phyloP scores from a whole-genome alignment of 1,140 invertebrate genomes.

The Asbolus verrucosus region DNA sequence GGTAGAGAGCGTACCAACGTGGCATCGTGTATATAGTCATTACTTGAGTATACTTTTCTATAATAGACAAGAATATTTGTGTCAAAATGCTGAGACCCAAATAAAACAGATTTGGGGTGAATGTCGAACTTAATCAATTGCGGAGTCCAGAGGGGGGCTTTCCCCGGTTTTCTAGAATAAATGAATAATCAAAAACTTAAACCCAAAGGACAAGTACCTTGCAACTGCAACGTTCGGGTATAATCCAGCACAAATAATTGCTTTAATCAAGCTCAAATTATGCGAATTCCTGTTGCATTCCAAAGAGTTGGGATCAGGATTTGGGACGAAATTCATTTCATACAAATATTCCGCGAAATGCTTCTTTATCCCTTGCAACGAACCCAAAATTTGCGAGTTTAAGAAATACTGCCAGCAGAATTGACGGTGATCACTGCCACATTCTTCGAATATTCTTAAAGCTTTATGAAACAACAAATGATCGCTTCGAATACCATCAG shows the following conservation, averaged over 20 bases:
- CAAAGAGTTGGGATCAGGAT: constrained; percentile 67
- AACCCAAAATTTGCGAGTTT: constrained; percentile 75
- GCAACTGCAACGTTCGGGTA: constrained; percentile 88
- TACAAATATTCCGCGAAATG: constrained; percentile 82
- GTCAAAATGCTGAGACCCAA: constrained; percentile 67
- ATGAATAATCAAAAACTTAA: constrained; percentile 39
- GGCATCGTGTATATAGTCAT: constrained; percentile 77
- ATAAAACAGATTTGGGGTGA: constrained; percentile 81
- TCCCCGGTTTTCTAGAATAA: background rate
- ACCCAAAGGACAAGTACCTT: no score
- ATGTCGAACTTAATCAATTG: constrained; percentile 62
- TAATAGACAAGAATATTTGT: constrained; percentile 79
- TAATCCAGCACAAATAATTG: constrained; percentile 86
- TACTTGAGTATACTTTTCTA: constrained; percentile 72
- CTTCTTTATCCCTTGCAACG: constrained; percentile 82
- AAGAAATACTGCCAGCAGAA: constrained; percentile 85
- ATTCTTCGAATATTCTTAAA: constrained; percentile 73
- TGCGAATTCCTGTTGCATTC: constrained; percentile 80
- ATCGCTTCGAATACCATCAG: constrained; percentile 80
- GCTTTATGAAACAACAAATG: constrained; percentile 85
- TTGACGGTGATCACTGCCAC: constrained; percentile 51
- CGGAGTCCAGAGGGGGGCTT: constrained; percentile 39
- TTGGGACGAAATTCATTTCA: constrained; percentile 80
- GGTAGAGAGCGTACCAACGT: constrained; percentile 78
- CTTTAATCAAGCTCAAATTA: constrained; percentile 83